Evolutionary conservation across 37 sponge, comb jelly and placozoan species (phyloP).

Genomic region (Agelas oroides): DNA sequence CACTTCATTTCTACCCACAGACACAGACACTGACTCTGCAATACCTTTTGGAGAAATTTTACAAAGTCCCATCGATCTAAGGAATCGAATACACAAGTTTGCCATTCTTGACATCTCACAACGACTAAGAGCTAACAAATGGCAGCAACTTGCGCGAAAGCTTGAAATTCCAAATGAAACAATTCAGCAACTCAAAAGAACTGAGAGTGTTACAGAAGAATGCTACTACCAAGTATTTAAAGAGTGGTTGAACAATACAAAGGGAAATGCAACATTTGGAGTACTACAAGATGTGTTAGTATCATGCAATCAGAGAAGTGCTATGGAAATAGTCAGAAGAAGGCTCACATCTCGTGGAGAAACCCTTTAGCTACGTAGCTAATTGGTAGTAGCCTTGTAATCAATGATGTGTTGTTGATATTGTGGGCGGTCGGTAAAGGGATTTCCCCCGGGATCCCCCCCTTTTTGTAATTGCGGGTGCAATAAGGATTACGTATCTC

Average conservation of each 20-base stretch:
- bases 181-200: not conserved
- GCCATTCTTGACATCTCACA: conserved; percentile 20
- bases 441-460: too few species aligned
- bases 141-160: not conserved
- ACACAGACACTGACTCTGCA: too few species aligned
- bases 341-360: too few species aligned
- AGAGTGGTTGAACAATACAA: not conserved
- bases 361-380: too few species aligned
- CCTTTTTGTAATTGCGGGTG: too few species aligned
- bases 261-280: not conserved
- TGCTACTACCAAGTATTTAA: not conserved
- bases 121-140: not conserved
- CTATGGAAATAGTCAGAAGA: not conserved
- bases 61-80: not conserved
- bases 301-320: not conserved
- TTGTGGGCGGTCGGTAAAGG: too few species aligned
- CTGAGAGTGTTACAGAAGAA: conserved; percentile 8
- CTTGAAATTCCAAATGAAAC: not conserved
- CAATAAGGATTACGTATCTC: too few species aligned
- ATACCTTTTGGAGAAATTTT: too few species aligned
- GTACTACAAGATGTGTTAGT: not conserved
- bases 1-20: too few species aligned
- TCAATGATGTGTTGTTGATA: too few species aligned
- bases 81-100: not conserved
- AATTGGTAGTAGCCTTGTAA: too few species aligned